Conservation (phyloP, 2,888 invertebrate species). For the Campopleginae sp. region DNA sequence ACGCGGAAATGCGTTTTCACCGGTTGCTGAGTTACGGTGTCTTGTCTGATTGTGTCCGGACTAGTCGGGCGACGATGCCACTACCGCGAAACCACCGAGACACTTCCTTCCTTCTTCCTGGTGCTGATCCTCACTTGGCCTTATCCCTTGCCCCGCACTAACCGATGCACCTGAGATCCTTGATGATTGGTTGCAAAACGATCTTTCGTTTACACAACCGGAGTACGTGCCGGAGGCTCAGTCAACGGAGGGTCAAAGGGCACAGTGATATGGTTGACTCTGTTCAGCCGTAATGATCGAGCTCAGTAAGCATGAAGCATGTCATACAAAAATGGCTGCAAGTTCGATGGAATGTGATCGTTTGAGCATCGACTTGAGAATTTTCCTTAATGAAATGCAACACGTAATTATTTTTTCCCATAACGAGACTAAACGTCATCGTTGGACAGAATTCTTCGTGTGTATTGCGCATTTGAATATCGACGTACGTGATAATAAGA, state of each 20-base stretch:
- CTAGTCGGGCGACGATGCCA: conserved; percentile 25
- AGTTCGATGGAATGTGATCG: conserved; percentile 56
- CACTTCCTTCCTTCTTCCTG: conserved; percentile 67
- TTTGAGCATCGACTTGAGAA: conserved; percentile 19
- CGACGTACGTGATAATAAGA: not conserved
- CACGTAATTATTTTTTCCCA: not conserved
- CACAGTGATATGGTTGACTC: conserved; percentile 62
- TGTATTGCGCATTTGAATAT: not conserved
- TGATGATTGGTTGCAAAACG: conserved; percentile 9
- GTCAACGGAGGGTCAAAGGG: not conserved
- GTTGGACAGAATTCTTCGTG: not conserved
- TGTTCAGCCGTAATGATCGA: conserved; percentile 76
- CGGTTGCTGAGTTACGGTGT: conserved; percentile 41
- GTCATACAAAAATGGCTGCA: conserved; percentile 74
- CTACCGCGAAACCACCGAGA: conserved; percentile 47
- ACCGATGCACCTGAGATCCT: conserved; percentile 52
- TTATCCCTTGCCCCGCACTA: conserved; percentile 1
- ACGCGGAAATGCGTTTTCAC: conserved; percentile 56
- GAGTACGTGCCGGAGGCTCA: not conserved
- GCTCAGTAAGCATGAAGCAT: conserved; percentile 77
- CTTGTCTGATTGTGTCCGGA: conserved; percentile 55
- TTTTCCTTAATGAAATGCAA: not conserved
- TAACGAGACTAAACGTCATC: not conserved
- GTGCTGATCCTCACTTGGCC: conserved; percentile 28
- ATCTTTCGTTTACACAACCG: conserved; percentile 31